Conservation (phyloP, 2,797 vertebrate species). For the Myotis vivesi region DNA sequence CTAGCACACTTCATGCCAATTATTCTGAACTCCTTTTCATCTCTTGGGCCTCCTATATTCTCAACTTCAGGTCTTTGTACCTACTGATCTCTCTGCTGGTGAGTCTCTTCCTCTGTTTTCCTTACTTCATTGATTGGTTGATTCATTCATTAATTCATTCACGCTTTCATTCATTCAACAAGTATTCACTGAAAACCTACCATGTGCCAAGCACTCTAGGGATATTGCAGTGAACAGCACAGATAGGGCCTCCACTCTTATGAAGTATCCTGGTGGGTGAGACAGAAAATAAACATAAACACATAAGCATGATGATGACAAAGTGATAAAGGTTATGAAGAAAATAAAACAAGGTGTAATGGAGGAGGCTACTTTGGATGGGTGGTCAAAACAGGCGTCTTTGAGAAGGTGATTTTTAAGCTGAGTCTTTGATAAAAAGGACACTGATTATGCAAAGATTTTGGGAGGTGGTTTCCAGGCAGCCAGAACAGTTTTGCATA, state of each 20-base stretch:
- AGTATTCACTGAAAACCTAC: background rate
- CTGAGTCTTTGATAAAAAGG: background rate
- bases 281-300: background rate
- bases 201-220: background rate
- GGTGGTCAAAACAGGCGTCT: background rate
- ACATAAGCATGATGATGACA: background rate
- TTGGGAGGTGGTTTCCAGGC: background rate
- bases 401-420: background rate
- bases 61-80: background rate
- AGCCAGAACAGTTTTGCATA: background rate
- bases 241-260: background rate
- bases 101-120: background rate
- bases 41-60: background rate
- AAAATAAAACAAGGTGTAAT: background rate
- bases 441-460: background rate
- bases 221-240: background rate
- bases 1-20: background rate
- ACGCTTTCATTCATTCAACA: background rate
- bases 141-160: background rate
- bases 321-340: background rate
- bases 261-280: background rate
- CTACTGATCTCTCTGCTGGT: background rate
- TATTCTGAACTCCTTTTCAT: background rate
- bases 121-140: background rate
- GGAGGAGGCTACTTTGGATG: background rate